Evolutionary conservation across 92 coral and sea anemone species (phyloP).

Genomic region (Umimayanthus kanabou): DNA sequence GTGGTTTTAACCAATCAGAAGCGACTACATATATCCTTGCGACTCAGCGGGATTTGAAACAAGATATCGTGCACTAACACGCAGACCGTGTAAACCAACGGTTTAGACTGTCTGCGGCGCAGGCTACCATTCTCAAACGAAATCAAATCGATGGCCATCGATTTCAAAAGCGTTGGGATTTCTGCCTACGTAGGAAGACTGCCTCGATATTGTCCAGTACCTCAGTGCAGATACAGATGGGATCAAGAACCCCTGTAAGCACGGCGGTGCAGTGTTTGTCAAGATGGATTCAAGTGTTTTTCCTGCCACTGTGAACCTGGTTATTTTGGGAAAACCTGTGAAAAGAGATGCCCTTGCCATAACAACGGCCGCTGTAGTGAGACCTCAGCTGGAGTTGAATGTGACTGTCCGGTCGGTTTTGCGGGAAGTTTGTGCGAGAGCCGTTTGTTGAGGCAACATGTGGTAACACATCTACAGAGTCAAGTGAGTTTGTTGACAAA

Average conservation of each 20-base stretch:
- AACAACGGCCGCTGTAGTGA: constrained; percentile 46
- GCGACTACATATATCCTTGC: no score
- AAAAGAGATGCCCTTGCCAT: constrained; percentile 39
- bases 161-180: no score
- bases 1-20: no score
- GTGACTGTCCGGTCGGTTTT: constrained; percentile 48
- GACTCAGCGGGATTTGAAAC: no score
- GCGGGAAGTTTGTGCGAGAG: constrained; percentile 39
- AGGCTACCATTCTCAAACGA: no score
- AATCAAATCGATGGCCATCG: no score
- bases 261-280: constrained; percentile 42
- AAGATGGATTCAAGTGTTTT: constrained; percentile 53
- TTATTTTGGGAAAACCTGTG: constrained; percentile 48
- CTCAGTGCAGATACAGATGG: constrained; percentile 51
- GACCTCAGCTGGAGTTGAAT: constrained; percentile 34
- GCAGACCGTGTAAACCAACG: no score
- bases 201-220: constrained; percentile 58
- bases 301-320: constrained; percentile 45
- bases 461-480: constrained; percentile 18
- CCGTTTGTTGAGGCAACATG: constrained; percentile 29
- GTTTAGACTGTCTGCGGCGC: no score
- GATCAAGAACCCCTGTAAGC: constrained; percentile 21
- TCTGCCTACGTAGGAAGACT: constrained; percentile 60
- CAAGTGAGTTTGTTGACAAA: background rate
- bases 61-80: no score